Evolutionary conservation across 2,113 vertebrate genomes (phyloP).

Genomic region (Colinus virginianus): DNA sequence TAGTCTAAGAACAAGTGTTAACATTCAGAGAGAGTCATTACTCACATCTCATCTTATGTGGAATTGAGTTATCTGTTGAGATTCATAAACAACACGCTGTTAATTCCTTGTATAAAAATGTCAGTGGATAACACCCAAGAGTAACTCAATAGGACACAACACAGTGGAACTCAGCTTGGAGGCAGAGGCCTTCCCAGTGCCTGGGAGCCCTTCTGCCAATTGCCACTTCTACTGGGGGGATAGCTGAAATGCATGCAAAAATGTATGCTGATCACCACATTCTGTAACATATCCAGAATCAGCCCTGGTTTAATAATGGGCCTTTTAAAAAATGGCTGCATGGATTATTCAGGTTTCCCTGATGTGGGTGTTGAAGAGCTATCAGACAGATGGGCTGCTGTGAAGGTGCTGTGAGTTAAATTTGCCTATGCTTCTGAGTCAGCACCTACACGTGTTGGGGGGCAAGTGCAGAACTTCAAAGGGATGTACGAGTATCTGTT

Average conservation of each 20-base stretch:
- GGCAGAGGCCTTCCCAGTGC: not conserved
- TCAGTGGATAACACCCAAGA: not conserved
- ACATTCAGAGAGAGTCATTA: not conserved
- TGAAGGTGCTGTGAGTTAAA: not conserved
- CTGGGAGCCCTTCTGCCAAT: not conserved
- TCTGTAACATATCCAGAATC: not conserved
- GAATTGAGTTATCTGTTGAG: not conserved
- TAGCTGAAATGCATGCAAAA: not conserved
- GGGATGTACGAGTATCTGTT: not conserved
- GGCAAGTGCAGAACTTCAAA: not conserved
- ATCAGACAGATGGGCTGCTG: not conserved
- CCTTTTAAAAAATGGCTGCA: not conserved
- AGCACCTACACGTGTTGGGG: not conserved
- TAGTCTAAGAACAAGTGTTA: not conserved
- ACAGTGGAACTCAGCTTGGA: not conserved
- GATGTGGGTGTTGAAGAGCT: not conserved
- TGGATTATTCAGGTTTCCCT: not conserved
- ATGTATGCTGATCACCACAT: not conserved
- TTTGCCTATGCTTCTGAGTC: not conserved
- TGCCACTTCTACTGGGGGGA: not conserved
- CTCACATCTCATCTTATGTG: not conserved
- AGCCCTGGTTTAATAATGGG: not conserved
- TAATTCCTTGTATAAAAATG: not conserved
- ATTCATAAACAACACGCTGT: not conserved
- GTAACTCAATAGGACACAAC: not conserved